phyloP scores from a whole-genome alignment of 2,113 vertebrate species.

The Peucedramus taeniatus region DNA sequence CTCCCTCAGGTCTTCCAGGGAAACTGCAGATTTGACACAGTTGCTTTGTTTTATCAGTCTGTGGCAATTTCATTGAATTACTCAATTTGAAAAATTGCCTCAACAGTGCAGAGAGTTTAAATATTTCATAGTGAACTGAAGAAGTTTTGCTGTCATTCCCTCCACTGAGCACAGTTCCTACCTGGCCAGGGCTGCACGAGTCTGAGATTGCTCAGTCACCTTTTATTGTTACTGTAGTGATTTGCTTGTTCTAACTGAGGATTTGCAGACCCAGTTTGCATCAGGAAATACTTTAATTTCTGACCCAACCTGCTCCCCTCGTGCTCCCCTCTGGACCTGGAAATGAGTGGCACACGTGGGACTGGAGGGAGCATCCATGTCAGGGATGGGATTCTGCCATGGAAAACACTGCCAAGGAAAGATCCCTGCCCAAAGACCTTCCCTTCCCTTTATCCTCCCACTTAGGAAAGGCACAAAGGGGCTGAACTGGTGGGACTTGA shows the following conservation, averaged over 20 bases:
- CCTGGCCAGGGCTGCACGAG: not conserved
- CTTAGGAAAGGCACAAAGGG: not conserved
- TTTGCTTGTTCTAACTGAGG: not conserved
- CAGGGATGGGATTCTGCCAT: not conserved
- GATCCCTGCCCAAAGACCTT: not conserved
- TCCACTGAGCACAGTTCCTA: not conserved
- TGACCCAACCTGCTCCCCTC: not conserved
- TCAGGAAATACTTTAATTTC: not conserved
- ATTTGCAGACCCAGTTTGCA: not conserved
- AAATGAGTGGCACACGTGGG: not conserved
- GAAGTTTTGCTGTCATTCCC: not conserved
- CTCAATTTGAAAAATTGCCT: not conserved
- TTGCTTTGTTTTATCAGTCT: not conserved
- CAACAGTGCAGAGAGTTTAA: not conserved
- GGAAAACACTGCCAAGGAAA: not conserved
- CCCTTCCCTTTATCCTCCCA: not conserved
- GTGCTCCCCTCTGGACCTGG: not conserved
- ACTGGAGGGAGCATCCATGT: not conserved
- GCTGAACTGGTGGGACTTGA: not conserved
- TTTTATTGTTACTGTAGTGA: not conserved
- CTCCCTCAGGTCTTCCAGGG: not conserved
- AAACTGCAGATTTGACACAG: not conserved
- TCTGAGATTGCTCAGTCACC: not conserved
- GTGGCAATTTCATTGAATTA: not conserved
- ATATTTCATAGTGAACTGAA: not conserved